phyloP scores from a whole-genome alignment of 2,797 vertebrate genomes.

The Parambassis ranga region DNA sequence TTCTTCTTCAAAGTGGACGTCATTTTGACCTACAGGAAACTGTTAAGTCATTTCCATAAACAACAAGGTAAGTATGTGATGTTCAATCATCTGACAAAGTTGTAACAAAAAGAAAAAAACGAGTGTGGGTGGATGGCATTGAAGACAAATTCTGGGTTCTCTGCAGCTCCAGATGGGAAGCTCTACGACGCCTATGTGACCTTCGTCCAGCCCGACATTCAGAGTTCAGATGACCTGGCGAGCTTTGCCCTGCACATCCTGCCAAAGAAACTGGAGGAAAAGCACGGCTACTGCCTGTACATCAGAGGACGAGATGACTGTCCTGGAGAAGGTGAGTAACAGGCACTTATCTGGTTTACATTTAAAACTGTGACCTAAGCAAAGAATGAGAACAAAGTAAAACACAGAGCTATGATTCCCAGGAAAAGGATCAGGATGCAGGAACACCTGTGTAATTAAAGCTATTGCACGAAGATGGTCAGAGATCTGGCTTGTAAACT shows the following conservation, averaged over 20 bases:
- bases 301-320: slow-evolving; percentile 76
- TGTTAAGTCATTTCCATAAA: slow-evolving; percentile 29
- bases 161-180: slow-evolving; percentile 66
- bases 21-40: slow-evolving; percentile 64
- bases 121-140: no score
- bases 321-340: slow-evolving; percentile 76
- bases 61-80: slow-evolving; percentile 47
- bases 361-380: not conserved
- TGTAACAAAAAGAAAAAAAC: no score
- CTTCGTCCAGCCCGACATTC: slow-evolving; percentile 22
- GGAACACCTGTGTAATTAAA: no score
- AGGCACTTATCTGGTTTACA: not conserved
- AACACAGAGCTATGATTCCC: not conserved
- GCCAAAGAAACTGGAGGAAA: slow-evolving; percentile 70
- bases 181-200: slow-evolving; percentile 80
- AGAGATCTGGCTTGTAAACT: no score
- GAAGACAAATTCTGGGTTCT: not conserved
- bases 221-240: not conserved
- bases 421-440: not conserved
- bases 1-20: slow-evolving; percentile 63
- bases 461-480: no score
- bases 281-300: slow-evolving; percentile 73
- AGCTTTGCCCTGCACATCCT: slow-evolving; percentile 66
- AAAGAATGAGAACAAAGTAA: not conserved
- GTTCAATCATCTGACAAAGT: not conserved